Conservation (phyloP, 2,113 vertebrate species). For the Phylloscopus trochilus region DNA sequence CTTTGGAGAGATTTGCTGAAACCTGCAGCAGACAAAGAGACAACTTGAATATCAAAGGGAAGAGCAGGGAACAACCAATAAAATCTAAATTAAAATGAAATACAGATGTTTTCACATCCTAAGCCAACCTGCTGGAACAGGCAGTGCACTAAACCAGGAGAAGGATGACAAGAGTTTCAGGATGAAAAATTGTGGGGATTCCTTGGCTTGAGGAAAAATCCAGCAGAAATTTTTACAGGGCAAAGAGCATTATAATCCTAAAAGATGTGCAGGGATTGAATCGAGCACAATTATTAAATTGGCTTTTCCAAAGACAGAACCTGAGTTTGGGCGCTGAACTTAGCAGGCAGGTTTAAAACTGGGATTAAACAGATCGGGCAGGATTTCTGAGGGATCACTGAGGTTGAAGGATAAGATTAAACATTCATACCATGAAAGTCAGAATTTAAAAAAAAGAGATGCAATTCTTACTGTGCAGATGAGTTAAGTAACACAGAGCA, state of each 20-base stretch:
- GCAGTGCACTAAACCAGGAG: fast-evolving
- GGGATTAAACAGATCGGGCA: background rate
- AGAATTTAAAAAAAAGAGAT: background rate
- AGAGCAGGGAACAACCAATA: background rate
- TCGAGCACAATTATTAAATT: background rate
- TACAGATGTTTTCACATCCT: background rate
- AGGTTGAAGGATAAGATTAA: background rate
- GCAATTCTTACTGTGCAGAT: fast-evolving
- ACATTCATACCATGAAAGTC: fast-evolving
- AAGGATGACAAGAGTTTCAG: background rate
- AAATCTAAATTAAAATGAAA: background rate
- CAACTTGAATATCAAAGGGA: background rate
- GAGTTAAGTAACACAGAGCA: background rate
- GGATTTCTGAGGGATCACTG: background rate
- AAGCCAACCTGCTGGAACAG: background rate
- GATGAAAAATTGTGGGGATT: background rate
- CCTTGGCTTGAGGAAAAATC: background rate
- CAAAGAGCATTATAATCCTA: background rate
- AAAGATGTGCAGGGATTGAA: background rate
- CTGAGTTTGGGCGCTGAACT: background rate
- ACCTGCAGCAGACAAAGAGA: background rate
- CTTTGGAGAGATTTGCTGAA: background rate
- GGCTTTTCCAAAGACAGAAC: background rate
- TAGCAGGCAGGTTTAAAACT: background rate
- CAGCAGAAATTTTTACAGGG: fast-evolving